Percentiles rank a stretch among this genome's conserved stretches.
phyloP scores from a whole-genome alignment of 1,140 invertebrate genomes.

The Melanaphis sacchari region DNA sequence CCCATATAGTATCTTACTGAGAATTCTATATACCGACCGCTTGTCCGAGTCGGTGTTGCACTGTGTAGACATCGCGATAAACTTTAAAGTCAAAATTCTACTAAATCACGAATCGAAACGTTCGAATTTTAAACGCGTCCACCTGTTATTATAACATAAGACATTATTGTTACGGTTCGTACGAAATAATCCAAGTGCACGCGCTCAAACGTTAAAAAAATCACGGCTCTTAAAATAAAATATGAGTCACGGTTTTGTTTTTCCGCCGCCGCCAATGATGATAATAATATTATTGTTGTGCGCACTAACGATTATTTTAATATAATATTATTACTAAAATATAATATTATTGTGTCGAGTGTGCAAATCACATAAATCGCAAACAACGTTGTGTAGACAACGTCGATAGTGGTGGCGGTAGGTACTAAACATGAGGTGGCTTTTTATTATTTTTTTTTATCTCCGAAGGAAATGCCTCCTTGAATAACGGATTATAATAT shows the following conservation, averaged over 20 bases:
- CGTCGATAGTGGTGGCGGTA: neutral
- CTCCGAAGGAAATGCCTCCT: slow-evolving; percentile 53
- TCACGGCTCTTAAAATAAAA: slow-evolving; percentile 31
- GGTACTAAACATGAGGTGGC: neutral
- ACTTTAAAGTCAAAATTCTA: neutral
- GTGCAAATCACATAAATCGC: neutral
- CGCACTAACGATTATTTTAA: neutral
- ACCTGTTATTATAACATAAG: neutral
- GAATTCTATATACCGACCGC: too few species aligned
- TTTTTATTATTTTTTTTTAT: slow-evolving; percentile 29
- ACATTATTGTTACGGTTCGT: neutral
- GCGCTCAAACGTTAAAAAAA: neutral
- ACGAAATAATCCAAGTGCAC: neutral
- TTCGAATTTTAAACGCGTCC: neutral
- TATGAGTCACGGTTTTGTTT: slow-evolving; percentile 36
- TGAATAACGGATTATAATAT: slow-evolving; percentile 47
- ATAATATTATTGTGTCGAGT: neutral
- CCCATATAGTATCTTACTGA: too few species aligned
- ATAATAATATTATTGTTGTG: neutral
- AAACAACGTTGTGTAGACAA: neutral
- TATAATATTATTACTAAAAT: neutral
- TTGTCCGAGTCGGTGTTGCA: neutral
- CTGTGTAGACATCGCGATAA: neutral
- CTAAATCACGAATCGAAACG: neutral
- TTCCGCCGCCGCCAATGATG: neutral